phyloP scores from a whole-genome alignment of 2,797 vertebrate species.

The Sylvia borin region DNA sequence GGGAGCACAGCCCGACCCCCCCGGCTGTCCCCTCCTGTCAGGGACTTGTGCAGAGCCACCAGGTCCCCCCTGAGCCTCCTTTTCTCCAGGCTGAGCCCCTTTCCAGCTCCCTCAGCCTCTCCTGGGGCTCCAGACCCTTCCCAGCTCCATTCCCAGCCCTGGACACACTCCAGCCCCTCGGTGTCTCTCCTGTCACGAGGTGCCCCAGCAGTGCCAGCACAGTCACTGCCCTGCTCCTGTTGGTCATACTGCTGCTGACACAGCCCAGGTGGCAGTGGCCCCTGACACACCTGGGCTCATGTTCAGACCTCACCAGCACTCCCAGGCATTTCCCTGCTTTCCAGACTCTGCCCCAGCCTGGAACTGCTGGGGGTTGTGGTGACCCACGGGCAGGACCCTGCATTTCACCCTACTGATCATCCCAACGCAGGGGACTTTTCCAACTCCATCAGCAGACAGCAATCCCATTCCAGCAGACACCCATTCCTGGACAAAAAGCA shows the following conservation, averaged over 20 bases:
- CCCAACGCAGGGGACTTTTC: not conserved
- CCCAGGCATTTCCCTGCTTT: not conserved
- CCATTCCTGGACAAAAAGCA: not conserved
- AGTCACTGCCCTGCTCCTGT: not conserved
- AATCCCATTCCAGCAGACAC: not conserved
- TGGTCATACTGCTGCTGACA: not conserved
- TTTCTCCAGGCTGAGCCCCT: not conserved
- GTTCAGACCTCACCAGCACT: not conserved
- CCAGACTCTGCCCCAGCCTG: not conserved
- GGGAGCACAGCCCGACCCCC: not conserved
- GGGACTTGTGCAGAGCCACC: not conserved
- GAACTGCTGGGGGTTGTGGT: not conserved
- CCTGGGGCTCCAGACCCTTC: not conserved
- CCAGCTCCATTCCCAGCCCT: not conserved
- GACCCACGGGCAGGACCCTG: not conserved
- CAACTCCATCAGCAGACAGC: fast-evolving
- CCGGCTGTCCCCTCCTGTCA: not conserved
- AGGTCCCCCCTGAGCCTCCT: not conserved
- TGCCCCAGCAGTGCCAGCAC: not conserved
- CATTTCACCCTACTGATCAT: fast-evolving
- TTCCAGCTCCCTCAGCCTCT: not conserved
- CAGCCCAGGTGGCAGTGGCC: not conserved
- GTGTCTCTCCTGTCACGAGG: fast-evolving
- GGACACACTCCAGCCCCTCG: not conserved
- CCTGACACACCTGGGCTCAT: not conserved